Percentiles rank a stretch among this genome's conserved stretches.
Conservation (phyloP, 2,888 invertebrate genomes). For the Oscheius sp. region DNA sequence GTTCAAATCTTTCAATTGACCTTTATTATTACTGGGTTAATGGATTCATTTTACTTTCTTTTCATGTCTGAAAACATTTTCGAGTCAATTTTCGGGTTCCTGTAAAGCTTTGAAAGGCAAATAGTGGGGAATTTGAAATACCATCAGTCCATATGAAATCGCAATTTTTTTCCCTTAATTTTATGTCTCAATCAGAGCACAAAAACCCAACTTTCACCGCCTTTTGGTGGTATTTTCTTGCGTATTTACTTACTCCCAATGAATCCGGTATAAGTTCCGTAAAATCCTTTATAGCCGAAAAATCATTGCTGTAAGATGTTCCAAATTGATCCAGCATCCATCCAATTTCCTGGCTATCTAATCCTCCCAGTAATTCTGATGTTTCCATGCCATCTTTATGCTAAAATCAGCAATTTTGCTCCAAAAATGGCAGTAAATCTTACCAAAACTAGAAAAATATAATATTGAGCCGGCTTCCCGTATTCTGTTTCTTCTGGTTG, state of each 20-base stretch:
- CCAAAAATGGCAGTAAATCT: not conserved
- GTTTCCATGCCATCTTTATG: not conserved
- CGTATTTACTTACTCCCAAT: constrained; percentile 5
- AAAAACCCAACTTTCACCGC: too few species aligned
- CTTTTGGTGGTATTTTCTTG: not conserved
- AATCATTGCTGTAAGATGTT: not conserved
- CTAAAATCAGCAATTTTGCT: not conserved
- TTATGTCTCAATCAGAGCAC: too few species aligned
- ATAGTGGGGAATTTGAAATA: too few species aligned
- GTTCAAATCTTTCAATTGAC: too few species aligned
- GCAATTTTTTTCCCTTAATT: too few species aligned
- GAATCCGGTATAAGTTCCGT: not conserved
- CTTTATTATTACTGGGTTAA: too few species aligned
- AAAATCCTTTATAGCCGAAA: not conserved
- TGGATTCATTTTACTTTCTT: too few species aligned
- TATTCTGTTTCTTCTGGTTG: not conserved
- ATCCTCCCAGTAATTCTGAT: not conserved
- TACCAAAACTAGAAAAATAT: constrained; percentile 2
- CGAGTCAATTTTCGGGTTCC: too few species aligned
- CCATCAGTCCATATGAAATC: too few species aligned
- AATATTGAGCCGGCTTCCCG: not conserved
- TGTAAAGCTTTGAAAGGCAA: too few species aligned
- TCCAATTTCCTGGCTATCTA: not conserved
- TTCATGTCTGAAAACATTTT: too few species aligned
- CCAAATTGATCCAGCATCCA: not conserved